These are phyloP conservation scores for Myopa tessellatipennis DNA, from an alignment of 2,888 invertebrate species.

Conservation along the genomic window DNA sequence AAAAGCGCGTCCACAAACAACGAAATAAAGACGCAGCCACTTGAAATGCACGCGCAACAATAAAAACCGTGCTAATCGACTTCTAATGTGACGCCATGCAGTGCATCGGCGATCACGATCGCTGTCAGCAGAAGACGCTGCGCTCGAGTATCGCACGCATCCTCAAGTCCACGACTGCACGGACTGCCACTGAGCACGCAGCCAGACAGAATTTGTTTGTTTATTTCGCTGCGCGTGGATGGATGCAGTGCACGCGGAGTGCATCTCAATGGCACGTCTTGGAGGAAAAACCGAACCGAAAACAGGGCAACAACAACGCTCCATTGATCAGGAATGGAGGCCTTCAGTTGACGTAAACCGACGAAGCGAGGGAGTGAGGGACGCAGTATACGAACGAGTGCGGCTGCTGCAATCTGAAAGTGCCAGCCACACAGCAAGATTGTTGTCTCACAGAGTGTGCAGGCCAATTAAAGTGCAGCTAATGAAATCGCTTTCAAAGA, in stretches of 20 bases:
- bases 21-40: background rate
- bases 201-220: background rate
- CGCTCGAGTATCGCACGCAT: too few relatives aligned
- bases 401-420: background rate
- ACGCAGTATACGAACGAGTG: background rate
- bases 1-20: too few relatives aligned
- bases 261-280: constrained; percentile 10
- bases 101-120: background rate
- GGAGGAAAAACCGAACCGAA: background rate
- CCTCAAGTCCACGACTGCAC: background rate
- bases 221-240: background rate
- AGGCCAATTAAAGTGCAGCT: too few relatives aligned
- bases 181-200: background rate
- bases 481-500: too few relatives aligned
- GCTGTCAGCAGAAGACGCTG: too few relatives aligned
- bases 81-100: background rate
- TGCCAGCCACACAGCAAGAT: too few relatives aligned
- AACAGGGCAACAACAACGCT: background rate
- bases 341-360: background rate
- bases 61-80: background rate
- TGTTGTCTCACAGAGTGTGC: too few relatives aligned
- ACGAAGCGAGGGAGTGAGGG: background rate
- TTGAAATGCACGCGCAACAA: background rate
- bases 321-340: constrained; percentile 1
- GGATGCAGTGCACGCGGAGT: background rate